Evolutionary conservation across 2,113 vertebrate genomes (phyloP).

Genomic region (Siniperca knerii): DNA sequence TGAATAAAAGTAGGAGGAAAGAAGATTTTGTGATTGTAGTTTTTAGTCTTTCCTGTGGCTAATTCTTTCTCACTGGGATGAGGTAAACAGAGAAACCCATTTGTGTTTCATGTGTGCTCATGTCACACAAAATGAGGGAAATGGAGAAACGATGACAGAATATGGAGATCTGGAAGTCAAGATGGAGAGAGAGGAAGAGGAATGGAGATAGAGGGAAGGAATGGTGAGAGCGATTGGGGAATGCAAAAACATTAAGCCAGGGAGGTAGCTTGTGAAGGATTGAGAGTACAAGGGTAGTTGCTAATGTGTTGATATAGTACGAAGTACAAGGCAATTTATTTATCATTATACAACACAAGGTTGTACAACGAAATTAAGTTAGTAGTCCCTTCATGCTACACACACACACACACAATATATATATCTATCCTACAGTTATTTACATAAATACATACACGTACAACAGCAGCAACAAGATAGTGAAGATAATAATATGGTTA

Average conservation of each 20-base stretch:
- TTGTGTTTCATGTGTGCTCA: not conserved
- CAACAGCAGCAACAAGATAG: too few species aligned
- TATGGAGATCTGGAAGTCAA: not conserved
- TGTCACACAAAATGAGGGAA: not conserved
- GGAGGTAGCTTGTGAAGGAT: not conserved
- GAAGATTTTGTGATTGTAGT: not conserved
- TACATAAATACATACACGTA: too few species aligned
- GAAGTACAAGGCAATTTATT: too few species aligned
- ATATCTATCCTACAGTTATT: too few species aligned
- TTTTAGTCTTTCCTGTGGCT: not conserved
- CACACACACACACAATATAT: too few species aligned
- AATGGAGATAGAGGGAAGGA: not conserved
- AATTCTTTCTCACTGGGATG: not conserved
- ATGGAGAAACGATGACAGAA: not conserved
- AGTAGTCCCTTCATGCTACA: too few species aligned
- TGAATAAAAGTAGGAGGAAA: not conserved
- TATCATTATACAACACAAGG: too few species aligned
- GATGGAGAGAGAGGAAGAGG: not conserved
- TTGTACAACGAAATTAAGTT: too few species aligned
- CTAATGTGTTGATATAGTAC: not conserved
- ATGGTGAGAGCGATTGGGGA: not conserved
- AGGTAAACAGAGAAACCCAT: not conserved
- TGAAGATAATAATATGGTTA: too few species aligned
- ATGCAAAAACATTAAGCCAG: not conserved
- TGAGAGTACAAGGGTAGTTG: not conserved